A percentile compares a stretch with the other conserved stretches of the same genome.
Conservation (phyloP, 2,113 vertebrate genomes). For the Setophaga coronata region DNA sequence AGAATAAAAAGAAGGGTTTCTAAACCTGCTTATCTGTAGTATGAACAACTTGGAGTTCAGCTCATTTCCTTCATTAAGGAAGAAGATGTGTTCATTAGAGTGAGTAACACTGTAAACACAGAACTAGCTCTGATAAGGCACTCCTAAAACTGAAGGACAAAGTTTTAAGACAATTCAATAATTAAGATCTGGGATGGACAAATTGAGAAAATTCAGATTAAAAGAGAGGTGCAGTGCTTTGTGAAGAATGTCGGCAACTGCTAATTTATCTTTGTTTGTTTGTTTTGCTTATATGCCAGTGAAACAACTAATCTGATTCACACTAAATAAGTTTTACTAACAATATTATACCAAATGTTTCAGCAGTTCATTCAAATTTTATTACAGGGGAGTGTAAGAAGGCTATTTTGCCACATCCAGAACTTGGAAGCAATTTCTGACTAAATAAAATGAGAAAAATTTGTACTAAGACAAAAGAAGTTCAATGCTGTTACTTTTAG, state of each 20-base stretch:
- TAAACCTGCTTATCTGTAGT: background rate
- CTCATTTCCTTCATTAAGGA: background rate
- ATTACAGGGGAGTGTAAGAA: background rate
- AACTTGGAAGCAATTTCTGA: background rate
- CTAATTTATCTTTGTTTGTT: background rate
- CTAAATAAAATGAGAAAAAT: background rate
- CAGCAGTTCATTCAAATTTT: background rate
- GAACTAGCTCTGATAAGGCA: background rate
- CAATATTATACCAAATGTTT: background rate
- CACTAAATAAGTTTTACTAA: background rate
- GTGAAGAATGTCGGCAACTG: background rate
- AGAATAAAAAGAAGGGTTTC: background rate
- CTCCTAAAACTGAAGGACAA: background rate
- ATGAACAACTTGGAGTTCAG: background rate
- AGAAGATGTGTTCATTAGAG: background rate
- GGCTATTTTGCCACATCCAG: background rate
- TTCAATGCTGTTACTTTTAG: background rate
- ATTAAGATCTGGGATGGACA: background rate
- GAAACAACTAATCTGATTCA: background rate
- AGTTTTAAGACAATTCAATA: background rate
- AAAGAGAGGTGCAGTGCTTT: background rate
- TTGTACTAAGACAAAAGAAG: background rate
- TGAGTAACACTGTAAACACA: background rate
- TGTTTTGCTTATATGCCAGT: background rate
- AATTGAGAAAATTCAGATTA: background rate